Base-by-base conservation (phyloP, 2,888 invertebrate genomes). In the Drosophila longiperda region DNA sequence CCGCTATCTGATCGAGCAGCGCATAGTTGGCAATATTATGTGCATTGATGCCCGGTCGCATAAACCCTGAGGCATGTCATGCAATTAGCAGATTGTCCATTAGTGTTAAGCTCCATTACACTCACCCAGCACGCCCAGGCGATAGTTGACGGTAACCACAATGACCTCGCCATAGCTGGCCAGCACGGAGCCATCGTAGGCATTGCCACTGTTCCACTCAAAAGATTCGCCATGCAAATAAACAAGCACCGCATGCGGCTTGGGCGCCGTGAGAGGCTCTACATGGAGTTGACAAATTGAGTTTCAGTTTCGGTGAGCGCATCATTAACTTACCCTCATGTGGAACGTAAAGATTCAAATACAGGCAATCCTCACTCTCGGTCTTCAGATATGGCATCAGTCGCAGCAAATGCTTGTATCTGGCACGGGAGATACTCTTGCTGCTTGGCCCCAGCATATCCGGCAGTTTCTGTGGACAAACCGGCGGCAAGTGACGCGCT, bases 191-290 rank as follows among this genome's bases (percentile, higher is more conserved):
- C 98, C 99, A 92, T 99, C 99, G 93, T 99, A 99, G 0, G 98
- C 97, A 93, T 99, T 99, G 72, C 99, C 99, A 34, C 98, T 97
- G 91, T 98, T 98, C 97, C 98, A 99, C 91, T 98, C 98, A 93
- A 97, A 99, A 0, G 98, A 98, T 92, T 99, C 99, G 0, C 98
- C 99, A 88, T 98, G 98, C 76, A 99, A 96, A 93, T 97, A 98
- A 55, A 99, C 97, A 92, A 99, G 95, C 0, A 98, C 97, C 0
- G 98, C 97, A 92, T 95, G 95, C 87, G 1, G 95, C 80, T 94
- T 94, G 1, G 93, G 77, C 72, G 93, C 90, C 1, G 94, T 94
- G 49, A 94, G 93, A 9, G 80, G 70, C 63, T 89, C 91, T 90
- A 55, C 1, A 40, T 55, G n/a, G 11, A 4, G 3, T 32, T 26